Evolutionary conservation across 2,113 vertebrate species (phyloP).

Genomic region (Microtus richardsoni): DNA sequence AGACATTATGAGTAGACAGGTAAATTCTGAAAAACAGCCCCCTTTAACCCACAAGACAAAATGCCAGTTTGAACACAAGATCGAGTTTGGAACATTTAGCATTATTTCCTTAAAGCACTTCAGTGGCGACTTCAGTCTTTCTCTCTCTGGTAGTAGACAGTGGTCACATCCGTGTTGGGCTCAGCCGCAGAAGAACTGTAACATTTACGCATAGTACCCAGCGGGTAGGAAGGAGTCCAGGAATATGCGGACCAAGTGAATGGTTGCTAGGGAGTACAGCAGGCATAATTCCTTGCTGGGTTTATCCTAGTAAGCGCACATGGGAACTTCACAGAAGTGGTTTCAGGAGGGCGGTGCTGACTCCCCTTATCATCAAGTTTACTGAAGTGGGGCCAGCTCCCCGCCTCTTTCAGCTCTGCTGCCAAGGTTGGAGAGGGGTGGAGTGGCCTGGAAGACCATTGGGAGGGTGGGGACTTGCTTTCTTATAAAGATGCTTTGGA

Average conservation of each 20-base stretch:
- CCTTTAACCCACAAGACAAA: background rate
- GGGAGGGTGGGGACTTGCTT: constrained; percentile 59
- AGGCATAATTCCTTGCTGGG: constrained; percentile 11
- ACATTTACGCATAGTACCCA: background rate
- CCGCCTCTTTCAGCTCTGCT: constrained; percentile 52
- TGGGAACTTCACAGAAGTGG: constrained; percentile 70
- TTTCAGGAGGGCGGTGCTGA: constrained; percentile 55
- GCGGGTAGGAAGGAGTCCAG: background rate
- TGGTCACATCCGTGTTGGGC: background rate
- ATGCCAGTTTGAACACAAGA: background rate
- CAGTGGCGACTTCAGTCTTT: background rate
- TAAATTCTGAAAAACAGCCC: background rate
- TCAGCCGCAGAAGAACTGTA: background rate
- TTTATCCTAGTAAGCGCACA: constrained; percentile 27
- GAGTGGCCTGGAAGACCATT: constrained; percentile 65
- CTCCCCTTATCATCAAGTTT: constrained; percentile 64
- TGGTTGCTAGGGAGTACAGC: constrained; percentile 50
- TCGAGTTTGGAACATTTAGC: background rate
- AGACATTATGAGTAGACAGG: background rate
- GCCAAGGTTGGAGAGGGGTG: constrained; percentile 69
- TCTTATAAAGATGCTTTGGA: constrained; percentile 65
- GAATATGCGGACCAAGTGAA: background rate
- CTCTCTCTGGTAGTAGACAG: background rate
- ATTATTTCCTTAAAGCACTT: background rate
- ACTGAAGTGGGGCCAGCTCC: constrained; percentile 68